Base-by-base conservation (phyloP, 2,797 vertebrate genomes). In the Australoheros facetus region DNA sequence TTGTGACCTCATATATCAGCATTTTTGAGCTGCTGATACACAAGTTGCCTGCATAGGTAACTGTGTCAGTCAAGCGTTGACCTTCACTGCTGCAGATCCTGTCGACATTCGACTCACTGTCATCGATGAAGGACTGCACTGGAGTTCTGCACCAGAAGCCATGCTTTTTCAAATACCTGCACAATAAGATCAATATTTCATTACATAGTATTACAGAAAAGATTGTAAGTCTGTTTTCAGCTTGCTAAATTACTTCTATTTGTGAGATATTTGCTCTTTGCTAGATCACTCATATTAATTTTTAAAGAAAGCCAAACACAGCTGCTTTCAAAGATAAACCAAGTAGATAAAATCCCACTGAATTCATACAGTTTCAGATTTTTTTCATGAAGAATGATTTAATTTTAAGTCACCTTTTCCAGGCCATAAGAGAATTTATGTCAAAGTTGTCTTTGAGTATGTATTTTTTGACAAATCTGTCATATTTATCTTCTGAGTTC, bases 71-170 rank as follows among this genome's bases (percentile, higher is more conserved):
- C 42, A 26, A 23, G 11, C 6, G 14, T 2, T 0, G 2, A 7
- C 76, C 56, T 8, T 1, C 5, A 8, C 8, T 45, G 7, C 34
- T 53, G 45, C 76, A 78, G 45, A 59, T 78, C 7, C 21, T 51
- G 45, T 69, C 1, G 3, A 14, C 6, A 1, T n/a, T 54, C 2
- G 6, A 5, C 34, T 53, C 8, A 2, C 5, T 10, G 4, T 28
- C 13, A 34, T 9, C 19, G 21, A 78, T 39, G 42, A 78, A 71
- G 56, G 76, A 58, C 56, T 78, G 76, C 17, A 66, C 42, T 66
- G 3, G 2, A 39, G 76, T 48, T 71, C 42, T 21, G 21, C 9
- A 2, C n/a, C 45, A 78, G 76, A 64, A 60, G 5, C 23, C n/a
- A n/a, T 34, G 4, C 4, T 5, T 28, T 21, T 3, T 12, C 42